Evolutionary conservation across 1,140 invertebrate genomes (phyloP).

Genomic region (Elysia chlorotica): DNA sequence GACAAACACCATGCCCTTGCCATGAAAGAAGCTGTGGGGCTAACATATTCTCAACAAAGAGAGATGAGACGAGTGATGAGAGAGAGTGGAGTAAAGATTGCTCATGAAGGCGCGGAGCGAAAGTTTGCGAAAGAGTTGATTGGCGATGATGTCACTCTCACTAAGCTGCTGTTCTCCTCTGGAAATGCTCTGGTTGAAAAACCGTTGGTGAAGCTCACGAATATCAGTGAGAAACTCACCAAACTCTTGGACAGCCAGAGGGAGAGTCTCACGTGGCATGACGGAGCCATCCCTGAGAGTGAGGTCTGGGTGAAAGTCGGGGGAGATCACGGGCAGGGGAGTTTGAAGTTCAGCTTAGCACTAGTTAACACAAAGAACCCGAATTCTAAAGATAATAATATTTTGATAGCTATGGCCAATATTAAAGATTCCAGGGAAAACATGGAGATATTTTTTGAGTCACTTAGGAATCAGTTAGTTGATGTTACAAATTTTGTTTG

Average conservation of each 20-base stretch:
- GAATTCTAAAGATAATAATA: constrained; percentile 7
- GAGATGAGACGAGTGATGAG: background rate
- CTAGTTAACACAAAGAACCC: background rate
- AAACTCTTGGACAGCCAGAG: background rate
- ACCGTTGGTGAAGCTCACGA: background rate
- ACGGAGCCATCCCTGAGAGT: background rate
- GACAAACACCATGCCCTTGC: background rate
- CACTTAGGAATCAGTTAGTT: background rate
- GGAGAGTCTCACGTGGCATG: constrained; percentile 4
- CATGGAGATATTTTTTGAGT: background rate
- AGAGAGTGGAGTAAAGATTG: background rate
- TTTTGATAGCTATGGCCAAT: background rate
- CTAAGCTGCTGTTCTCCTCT: background rate
- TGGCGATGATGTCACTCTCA: background rate
- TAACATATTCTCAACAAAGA: background rate
- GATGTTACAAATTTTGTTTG: background rate
- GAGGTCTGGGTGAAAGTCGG: constrained; percentile 20
- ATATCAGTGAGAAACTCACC: background rate
- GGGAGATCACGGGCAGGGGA: constrained; percentile 4
- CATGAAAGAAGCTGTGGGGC: background rate
- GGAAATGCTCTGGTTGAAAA: no score
- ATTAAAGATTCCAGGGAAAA: constrained; percentile 6
- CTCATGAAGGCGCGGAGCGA: background rate
- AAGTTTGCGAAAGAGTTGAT: background rate
- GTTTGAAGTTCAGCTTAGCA: constrained; percentile 4